Evolutionary conservation across 2,113 vertebrate genomes (phyloP), one percentile per base, ranked within the genome.

Genomic region (Zosterops lateralis): DNA sequence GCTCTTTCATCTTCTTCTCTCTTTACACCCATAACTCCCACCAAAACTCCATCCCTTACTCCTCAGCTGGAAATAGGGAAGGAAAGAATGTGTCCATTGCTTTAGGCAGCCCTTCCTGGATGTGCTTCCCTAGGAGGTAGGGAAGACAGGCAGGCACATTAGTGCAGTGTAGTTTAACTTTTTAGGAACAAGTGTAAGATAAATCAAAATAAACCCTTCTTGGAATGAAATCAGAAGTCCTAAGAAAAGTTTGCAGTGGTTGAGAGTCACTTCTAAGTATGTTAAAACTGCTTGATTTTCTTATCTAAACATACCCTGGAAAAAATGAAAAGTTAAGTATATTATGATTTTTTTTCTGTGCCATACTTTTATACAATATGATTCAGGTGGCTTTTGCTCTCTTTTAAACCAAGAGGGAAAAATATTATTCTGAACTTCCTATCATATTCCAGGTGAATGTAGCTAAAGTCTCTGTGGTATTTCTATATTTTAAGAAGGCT

Each of bases 171-270:
- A 50, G 54, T 70, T 77, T 71, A 80, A 76, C 42, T 80, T 86
- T 60, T 76, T 76, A 84, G 76, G 40, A 93, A 54, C 65, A 95
- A 57, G 91, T 94, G 57, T 79, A 77, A 74, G 65, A 87, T 6
- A 78, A 94, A 89, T 47, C 9, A 67, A 91, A 93, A 86, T 32
- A 89, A 90, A 60, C 19, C 8, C 14, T 53, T 47, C 61, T 67
- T 83, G 66, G 70, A 92, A 74, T 38, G 44, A 81, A 94, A 88
- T 64, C 44, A 81, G 40, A 84, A 84, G 36, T 57, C 57, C 68
- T 78, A 86, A 36, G 40, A 72, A 77, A 77, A 78, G n/a, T 44
- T 65, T 93, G 68, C 20, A 84, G 12, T 11, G 24, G 20, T 71
- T 84, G 50, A 67, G 64, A 93, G 48, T 65, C 22, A 54, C 31